Evolutionary conservation across 2,797 vertebrate species (phyloP).

Genomic region (Phataginus tetradactyla): DNA sequence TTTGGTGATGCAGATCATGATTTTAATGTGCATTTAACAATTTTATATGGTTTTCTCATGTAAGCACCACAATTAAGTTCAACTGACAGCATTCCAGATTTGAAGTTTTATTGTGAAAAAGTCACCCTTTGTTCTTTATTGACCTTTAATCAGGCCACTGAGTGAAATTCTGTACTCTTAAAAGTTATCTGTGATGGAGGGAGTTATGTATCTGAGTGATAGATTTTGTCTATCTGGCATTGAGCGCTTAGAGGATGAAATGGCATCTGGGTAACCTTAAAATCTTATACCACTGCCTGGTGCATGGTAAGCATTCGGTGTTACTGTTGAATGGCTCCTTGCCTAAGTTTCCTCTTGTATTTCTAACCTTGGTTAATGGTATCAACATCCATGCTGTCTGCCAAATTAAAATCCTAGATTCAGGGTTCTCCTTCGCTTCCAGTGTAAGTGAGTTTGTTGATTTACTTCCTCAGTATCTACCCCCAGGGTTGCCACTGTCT

Average conservation of each 20-base stretch:
- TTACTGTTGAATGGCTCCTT: not conserved
- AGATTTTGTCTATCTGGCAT: not conserved
- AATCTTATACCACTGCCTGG: not conserved
- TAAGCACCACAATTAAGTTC: conserved; percentile 26
- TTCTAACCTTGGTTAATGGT: not conserved
- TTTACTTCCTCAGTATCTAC: not conserved
- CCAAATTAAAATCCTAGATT: not conserved
- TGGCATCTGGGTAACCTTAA: not conserved
- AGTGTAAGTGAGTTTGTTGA: not conserved
- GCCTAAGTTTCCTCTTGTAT: not conserved
- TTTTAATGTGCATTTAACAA: conserved; percentile 56
- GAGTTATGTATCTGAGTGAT: not conserved
- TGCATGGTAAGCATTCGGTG: not conserved
- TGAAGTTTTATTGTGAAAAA: conserved; percentile 30
- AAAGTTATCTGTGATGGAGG: not conserved
- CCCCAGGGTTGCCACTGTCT: not conserved
- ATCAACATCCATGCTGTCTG: not conserved
- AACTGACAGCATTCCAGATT: not conserved
- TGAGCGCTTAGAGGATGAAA: not conserved
- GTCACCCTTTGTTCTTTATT: not conserved
- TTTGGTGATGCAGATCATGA: conserved; percentile 54
- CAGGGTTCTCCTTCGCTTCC: not conserved
- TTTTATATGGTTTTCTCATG: not conserved
- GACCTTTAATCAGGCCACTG: not conserved
- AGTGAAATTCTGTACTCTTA: not conserved